These are phyloP conservation scores for Dendrolimus kikuchii DNA, from an alignment of 1,140 invertebrate genomes.

Conservation along the genomic window DNA sequence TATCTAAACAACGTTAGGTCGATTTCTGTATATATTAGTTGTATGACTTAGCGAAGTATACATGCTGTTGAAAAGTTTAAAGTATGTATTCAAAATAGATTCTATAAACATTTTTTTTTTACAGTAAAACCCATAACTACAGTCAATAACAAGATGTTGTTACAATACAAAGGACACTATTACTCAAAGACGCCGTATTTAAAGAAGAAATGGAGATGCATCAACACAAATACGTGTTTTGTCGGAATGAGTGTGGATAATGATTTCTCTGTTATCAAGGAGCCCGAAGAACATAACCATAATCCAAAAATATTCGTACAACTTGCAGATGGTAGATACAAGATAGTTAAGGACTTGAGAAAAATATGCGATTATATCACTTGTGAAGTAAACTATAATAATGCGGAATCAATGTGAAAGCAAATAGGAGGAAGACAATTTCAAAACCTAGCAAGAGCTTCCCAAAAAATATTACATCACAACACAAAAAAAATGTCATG, in stretches of 20 bases:
- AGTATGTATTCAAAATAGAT: background rate
- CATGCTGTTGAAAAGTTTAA: background rate
- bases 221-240: conserved; percentile 20
- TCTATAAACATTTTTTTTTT: conserved; percentile 2
- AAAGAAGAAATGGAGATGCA: conserved; percentile 20
- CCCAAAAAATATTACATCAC: no score
- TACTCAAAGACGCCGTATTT: conserved; percentile 19
- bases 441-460: no score
- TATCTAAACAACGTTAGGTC: background rate
- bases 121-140: conserved; percentile 16
- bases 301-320: conserved; percentile 10
- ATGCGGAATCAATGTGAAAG: no score
- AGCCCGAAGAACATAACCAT: conserved; percentile 15
- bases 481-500: no score
- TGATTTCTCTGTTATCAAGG: conserved; percentile 14
- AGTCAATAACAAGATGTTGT: conserved; percentile 13
- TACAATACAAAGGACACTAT: conserved; percentile 20
- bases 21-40: background rate
- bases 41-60: no score
- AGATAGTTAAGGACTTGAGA: conserved; percentile 6
- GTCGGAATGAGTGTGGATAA: conserved; percentile 15
- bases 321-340: conserved; percentile 14
- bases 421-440: no score
- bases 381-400: conserved; percentile 4
- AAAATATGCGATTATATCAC: conserved; percentile 13